phyloP scores from a whole-genome alignment of 2,888 invertebrate species.

The Latheticus oryzae region DNA sequence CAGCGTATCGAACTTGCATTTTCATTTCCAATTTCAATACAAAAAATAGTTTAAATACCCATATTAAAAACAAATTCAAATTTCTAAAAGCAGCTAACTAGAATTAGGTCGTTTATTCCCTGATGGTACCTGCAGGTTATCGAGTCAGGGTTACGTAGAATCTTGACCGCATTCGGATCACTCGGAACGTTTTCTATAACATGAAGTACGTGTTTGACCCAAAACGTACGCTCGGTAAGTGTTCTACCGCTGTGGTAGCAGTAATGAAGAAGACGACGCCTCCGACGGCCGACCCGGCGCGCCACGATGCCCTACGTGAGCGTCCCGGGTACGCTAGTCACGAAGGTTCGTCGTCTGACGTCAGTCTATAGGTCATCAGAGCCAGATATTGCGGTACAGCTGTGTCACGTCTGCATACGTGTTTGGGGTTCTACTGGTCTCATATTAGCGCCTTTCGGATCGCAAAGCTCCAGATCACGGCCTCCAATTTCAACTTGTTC shows the following conservation, averaged over 20 bases:
- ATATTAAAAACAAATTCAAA: neutral
- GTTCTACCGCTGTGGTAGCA: slow-evolving; percentile 35
- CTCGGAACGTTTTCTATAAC: slow-evolving; percentile 18
- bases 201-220: slow-evolving; percentile 38
- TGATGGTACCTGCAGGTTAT: too few species aligned
- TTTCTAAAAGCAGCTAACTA: neutral
- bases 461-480: slow-evolving; percentile 45
- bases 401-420: slow-evolving; percentile 65
- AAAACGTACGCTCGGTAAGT: slow-evolving; percentile 34
- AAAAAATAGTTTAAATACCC: too few species aligned
- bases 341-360: slow-evolving; percentile 60
- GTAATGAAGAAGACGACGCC: slow-evolving; percentile 42
- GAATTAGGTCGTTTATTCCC: too few species aligned
- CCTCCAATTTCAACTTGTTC: slow-evolving; percentile 46
- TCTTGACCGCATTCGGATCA: too few species aligned
- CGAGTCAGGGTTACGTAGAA: too few species aligned
- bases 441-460: slow-evolving; percentile 54
- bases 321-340: slow-evolving; percentile 59
- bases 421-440: slow-evolving; percentile 63
- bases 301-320: slow-evolving; percentile 54
- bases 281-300: slow-evolving; percentile 47
- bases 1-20: slow-evolving; percentile 28
- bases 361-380: slow-evolving; percentile 63
- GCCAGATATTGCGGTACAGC: slow-evolving; percentile 61
- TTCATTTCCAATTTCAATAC: slow-evolving; percentile 8